These are phyloP conservation scores for Gyps fulvus DNA, from an alignment of 2,113 vertebrate species.

Conservation along the genomic window DNA sequence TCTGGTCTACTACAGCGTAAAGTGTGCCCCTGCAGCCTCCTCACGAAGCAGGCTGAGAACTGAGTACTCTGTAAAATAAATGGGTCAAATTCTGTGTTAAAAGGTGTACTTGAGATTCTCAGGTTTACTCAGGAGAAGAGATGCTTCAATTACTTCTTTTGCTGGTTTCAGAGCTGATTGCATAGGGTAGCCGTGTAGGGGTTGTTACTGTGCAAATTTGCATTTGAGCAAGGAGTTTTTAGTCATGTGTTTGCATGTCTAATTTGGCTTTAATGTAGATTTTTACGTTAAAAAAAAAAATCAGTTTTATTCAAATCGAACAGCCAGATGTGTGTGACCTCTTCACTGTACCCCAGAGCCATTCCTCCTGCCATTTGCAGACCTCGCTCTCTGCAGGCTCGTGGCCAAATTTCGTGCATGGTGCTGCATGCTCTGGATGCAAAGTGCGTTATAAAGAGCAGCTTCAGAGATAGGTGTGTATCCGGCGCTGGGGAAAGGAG, in stretches of 20 bases:
- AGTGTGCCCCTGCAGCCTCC: background rate
- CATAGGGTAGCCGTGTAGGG: rapidly evolving
- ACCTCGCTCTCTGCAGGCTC: background rate
- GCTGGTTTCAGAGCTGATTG: background rate
- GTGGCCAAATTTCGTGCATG: rapidly evolving
- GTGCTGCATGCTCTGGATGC: background rate
- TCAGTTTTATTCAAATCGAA: background rate
- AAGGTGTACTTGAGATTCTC: background rate
- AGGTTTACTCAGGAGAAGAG: background rate
- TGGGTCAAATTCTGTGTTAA: rapidly evolving
- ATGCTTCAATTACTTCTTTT: background rate
- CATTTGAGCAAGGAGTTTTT: background rate
- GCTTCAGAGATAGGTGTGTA: background rate
- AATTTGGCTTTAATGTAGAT: background rate
- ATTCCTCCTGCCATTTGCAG: background rate
- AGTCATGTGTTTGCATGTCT: background rate
- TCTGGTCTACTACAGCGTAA: background rate
- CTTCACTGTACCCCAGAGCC: background rate
- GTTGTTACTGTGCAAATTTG: background rate
- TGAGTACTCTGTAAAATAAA: rapidly evolving
- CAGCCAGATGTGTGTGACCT: background rate
- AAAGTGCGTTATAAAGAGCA: background rate
- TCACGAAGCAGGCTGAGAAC: background rate
- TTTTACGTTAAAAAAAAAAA: background rate
- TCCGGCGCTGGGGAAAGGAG: background rate